Base-by-base conservation (phyloP, 2,113 vertebrate genomes). In the Pelusios castaneus region DNA sequence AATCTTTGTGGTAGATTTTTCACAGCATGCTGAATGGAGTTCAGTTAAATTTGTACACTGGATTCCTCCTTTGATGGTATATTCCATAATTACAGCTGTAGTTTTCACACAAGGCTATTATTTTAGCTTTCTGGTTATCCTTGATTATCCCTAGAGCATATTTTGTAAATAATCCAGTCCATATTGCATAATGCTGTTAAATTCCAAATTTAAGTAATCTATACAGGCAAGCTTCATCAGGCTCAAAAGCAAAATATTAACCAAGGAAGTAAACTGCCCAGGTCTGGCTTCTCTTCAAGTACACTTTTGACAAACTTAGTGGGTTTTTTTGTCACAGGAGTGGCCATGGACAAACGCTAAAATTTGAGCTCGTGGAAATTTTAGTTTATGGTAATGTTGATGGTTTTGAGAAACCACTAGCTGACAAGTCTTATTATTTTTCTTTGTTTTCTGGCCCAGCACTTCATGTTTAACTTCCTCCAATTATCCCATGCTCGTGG, bases 1-100 rank as follows among this genome's bases (percentile, higher is more conserved):
- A 80, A 94, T 86, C 41, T 91, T 17, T 82, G 3, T 77, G 67
- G 75, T 43, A 88, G 45, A 60, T 85, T 95, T 94, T 92, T 84
- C 22, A 3, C 16, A 54, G 3, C 80, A 2, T 84, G n/a, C 14
- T 92, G 41, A 85, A 88, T 89, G 82, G 85, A 8, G 0, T 54
- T 92, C 29, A 29, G 14, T 9, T 92, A 27, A 90, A 95, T 89
- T 85, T 91, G 56, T 56, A 90, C 80, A 21, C 41, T 88, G 8
- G 51, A 58, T 94, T n/a, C 45, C 94, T 8, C 21, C 89, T 82
- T 76, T 77, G n/a, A 17, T 5, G 45, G 3, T 49, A 29, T 63
- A 54, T 25, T 89, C 52, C 13, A 38, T 12, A 84, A 22, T 19
- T 85, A 67, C 31, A 82, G 58, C 63, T 43, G 43, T 25, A 92